Conservation (phyloP, 2,113 vertebrate genomes). For the Typhlomys cinereus region DNA sequence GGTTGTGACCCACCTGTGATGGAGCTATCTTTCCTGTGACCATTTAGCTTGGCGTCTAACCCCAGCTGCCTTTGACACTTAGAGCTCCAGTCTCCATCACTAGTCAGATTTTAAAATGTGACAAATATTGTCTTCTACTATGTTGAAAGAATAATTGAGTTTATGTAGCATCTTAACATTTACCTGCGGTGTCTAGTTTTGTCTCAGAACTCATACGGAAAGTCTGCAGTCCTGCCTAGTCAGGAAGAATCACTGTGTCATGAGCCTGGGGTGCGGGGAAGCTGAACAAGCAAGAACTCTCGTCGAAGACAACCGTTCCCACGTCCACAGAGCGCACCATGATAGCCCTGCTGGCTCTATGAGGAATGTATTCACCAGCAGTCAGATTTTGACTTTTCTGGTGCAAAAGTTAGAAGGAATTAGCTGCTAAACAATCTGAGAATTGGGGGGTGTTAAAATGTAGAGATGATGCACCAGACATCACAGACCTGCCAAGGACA, state of each 20-base stretch:
- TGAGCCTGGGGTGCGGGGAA: not conserved
- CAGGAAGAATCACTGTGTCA: too few relatives aligned
- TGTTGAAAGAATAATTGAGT: not conserved
- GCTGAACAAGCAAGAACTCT: not conserved
- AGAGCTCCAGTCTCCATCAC: not conserved
- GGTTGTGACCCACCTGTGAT: too few relatives aligned
- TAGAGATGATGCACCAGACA: not conserved
- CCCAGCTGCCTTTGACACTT: not conserved
- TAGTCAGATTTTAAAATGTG: not conserved
- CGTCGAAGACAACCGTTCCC: not conserved
- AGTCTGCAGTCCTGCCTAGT: not conserved
- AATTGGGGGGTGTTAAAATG: not conserved
- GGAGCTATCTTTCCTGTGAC: too few relatives aligned
- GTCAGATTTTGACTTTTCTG: not conserved
- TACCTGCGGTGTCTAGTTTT: not conserved
- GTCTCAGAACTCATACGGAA: not conserved
- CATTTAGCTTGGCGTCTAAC: too few relatives aligned
- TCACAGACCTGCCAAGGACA: not conserved
- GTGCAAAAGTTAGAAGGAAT: not conserved
- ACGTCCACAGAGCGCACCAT: not conserved
- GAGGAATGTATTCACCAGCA: not conserved
- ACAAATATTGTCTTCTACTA: not conserved
- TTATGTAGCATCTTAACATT: not conserved
- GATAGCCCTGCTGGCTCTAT: not conserved
- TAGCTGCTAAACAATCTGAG: not conserved